These are phyloP conservation scores for Callocephalon fimbriatum DNA, from an alignment of 2,113 vertebrate species.

Conservation along the genomic window DNA sequence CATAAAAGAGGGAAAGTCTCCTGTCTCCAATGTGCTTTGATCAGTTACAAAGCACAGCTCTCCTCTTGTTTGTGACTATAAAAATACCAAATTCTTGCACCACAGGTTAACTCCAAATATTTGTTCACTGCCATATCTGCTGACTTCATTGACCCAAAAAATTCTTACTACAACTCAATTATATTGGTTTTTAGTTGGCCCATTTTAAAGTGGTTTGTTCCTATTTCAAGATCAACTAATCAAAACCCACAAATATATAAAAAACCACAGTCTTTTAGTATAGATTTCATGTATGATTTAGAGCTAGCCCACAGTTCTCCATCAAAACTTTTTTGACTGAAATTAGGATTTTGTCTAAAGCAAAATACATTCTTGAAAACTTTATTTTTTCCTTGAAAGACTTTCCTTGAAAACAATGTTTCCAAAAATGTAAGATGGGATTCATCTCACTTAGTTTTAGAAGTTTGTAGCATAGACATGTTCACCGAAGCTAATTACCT, in stretches of 20 bases:
- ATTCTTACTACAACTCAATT: background rate
- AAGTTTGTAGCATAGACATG: fast-evolving
- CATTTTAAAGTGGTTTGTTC: background rate
- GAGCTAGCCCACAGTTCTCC: background rate
- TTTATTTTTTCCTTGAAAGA: background rate
- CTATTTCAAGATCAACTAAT: background rate
- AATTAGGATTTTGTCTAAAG: background rate
- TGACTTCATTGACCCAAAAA: fast-evolving
- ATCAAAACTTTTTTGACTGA: background rate
- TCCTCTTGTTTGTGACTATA: background rate
- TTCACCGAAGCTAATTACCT: background rate
- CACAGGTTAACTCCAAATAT: background rate
- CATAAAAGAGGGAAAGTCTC: background rate
- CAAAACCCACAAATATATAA: background rate
- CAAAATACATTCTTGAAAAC: background rate
- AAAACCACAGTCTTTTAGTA: background rate
- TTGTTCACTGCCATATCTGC: background rate
- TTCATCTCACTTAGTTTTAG: background rate
- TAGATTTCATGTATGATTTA: background rate
- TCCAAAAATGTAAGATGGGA: background rate
- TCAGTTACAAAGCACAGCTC: background rate
- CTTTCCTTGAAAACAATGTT: background rate
- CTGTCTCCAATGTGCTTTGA: background rate
- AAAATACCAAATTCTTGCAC: background rate
- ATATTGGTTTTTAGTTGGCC: background rate